These are phyloP conservation scores for Trinorchestia longiramus DNA, from an alignment of 1,140 invertebrate species.

Conservation along the genomic window DNA sequence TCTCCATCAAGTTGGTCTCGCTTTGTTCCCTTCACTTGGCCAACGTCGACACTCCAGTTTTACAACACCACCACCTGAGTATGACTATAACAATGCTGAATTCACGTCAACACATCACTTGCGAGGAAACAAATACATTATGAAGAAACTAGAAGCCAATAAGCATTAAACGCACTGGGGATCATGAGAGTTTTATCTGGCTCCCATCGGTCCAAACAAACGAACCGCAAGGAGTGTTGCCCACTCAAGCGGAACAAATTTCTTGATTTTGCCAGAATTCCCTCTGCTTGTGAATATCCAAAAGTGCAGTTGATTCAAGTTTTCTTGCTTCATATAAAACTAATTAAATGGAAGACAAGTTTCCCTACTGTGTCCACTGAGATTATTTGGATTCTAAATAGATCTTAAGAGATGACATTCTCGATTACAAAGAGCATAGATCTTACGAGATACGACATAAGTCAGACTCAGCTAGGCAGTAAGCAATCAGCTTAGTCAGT, in stretches of 20 bases:
- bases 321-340: not conserved
- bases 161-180: not conserved
- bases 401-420: not conserved
- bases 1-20: not conserved
- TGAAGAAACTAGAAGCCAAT: not conserved
- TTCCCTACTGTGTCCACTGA: not conserved
- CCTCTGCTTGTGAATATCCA: not conserved
- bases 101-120: not conserved
- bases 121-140: not conserved
- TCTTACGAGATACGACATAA: not conserved
- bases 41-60: not conserved
- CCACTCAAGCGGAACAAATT: constrained; percentile 6
- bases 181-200: not conserved
- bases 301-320: not conserved
- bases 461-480: not conserved
- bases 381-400: not conserved
- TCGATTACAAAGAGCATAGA: not conserved
- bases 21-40: not conserved
- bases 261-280: not conserved
- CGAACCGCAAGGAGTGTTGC: constrained; percentile 4
- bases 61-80: not conserved
- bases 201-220: not conserved
- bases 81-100: not conserved
- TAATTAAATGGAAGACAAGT: not conserved
- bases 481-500: not conserved